These are phyloP conservation scores for Cerastis leucographa DNA, from an alignment of 2,888 invertebrate genomes.

Conservation along the genomic window DNA sequence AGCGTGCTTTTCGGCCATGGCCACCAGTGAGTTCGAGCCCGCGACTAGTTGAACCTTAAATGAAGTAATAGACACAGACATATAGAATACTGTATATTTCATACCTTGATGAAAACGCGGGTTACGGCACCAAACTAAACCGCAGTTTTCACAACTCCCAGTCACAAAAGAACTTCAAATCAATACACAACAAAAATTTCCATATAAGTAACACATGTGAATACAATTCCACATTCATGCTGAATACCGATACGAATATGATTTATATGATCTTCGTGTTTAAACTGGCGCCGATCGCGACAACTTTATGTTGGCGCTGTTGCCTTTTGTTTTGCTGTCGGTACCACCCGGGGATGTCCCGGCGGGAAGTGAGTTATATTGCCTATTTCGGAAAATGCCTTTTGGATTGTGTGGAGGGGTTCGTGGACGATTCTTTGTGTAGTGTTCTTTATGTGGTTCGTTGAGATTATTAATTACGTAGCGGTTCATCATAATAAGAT, in stretches of 20 bases:
- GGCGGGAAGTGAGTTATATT: conserved; percentile 52
- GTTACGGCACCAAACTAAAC: background rate
- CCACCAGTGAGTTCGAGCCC: no score
- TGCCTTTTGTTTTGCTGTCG: conserved; percentile 75
- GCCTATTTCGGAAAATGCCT: conserved; percentile 5
- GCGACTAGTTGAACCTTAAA: no score
- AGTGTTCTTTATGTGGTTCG: background rate
- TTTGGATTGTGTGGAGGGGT: conserved; percentile 6
- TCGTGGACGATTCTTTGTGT: background rate
- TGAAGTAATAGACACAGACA: background rate
- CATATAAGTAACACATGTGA: conserved; percentile 36
- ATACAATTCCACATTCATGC: conserved; percentile 50
- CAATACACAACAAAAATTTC: conserved; percentile 42
- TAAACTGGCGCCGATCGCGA: conserved; percentile 79
- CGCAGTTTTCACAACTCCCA: background rate
- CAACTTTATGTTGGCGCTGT: conserved; percentile 79
- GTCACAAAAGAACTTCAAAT: conserved; percentile 26
- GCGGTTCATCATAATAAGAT: background rate
- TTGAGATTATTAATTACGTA: conserved; percentile 4
- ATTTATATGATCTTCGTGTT: conserved; percentile 82
- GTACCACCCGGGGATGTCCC: conserved; percentile 75
- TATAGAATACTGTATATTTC: background rate
- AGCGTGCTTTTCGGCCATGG: no score
- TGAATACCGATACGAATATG: conserved; percentile 66
- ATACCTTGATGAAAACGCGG: background rate